Evolutionary conservation across 2,888 invertebrate species (phyloP), one percentile per base, ranked within the genome.

Genomic region (Orchestes rusci): DNA sequence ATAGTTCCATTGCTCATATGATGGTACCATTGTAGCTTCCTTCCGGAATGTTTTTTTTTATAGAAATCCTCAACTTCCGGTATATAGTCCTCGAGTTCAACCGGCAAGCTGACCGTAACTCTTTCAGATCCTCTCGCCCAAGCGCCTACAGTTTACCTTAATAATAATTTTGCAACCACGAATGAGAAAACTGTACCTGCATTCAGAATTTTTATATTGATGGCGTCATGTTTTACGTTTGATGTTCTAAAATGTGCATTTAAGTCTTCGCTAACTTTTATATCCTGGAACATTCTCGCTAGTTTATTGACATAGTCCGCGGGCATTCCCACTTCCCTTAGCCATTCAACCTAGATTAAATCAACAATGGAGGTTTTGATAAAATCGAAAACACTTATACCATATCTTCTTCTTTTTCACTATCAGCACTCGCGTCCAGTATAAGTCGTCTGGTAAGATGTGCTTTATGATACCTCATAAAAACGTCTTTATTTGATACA

Each of bases 1-100:
- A 99, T 93, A 49, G 95, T 95, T 57, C 97, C 99, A 71, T 97
- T 97, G 54, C 96, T 95, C 96, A 97, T 97, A 63, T 97, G 95
- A 71, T 99, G 97, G 70, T 97, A 70, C 99, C 99, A 99, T 70
- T 95, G 94, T 45, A 99, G 73, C 68, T 97, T 97, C 43, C 99
- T 76, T 5, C 99, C 99, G 59, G 88, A 93, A 73, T 99, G 97
- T 69, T 96, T 95, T 62, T 86, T 90, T 67, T 91, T 87, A 68
- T 99, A 99, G 72, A 97, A 97, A 54, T 96, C 95, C 71, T 99
- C 99, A 16, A 99, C 91, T 71, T 99, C 96, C 2, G 97, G 97
- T 61, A 99, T 95, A 67, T 95, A 95, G 68, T 99, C 99, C 70
- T 99, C 99, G 56, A 99, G 71, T 70, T 99, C 97, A 59, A 94